Percentiles rank a stretch among this genome's conserved stretches.
phyloP scores from a whole-genome alignment of 2,113 vertebrate species.

The Silurus meridionalis region DNA sequence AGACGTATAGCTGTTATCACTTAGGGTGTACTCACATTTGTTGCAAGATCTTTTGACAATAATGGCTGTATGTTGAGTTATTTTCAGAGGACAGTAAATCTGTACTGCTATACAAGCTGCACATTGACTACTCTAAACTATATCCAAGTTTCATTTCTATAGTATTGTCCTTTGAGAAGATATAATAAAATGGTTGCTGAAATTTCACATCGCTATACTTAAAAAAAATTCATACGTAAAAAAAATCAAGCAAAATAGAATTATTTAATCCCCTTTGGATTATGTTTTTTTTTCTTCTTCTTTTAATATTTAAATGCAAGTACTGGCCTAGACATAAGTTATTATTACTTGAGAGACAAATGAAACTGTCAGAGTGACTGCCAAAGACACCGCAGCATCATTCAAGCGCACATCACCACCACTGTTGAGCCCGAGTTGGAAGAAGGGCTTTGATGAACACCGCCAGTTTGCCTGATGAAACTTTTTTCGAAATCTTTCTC shows the following conservation, averaged over 20 bases:
- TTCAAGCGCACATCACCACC: not conserved
- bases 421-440: not conserved
- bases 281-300: not conserved
- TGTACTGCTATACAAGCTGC: no score
- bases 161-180: no score
- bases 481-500: not conserved
- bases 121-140: no score
- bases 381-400: not conserved
- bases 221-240: not conserved
- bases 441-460: not conserved
- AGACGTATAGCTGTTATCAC: no score
- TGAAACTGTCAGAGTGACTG: not conserved
- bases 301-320: not conserved
- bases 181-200: no score
- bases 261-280: no score
- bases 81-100: no score
- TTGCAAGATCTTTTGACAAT: no score
- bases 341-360: not conserved
- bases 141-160: no score
- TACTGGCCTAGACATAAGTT: not conserved
- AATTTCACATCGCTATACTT: not conserved
- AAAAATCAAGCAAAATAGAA: no score
- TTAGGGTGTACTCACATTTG: no score
- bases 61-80: no score
- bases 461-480: not conserved